Evolutionary conservation across 2,888 invertebrate species (phyloP), one percentile per base, ranked within the genome.

Genomic region (Hemicrepidius hirtus): DNA sequence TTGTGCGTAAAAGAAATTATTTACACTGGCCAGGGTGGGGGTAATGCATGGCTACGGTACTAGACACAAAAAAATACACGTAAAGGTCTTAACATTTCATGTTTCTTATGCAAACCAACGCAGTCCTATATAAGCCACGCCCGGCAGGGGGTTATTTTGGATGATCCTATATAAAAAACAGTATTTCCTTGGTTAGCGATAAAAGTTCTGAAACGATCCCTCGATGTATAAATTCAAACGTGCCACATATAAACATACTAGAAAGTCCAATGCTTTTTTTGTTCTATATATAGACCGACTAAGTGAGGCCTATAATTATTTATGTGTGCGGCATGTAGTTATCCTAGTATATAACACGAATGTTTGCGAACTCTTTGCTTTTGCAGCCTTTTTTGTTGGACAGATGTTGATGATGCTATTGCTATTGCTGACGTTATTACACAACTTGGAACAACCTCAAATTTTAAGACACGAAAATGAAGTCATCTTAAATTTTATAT

Each of bases 251-350:
- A 73, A 76, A 76, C 76, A 71, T 69, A 64, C 55, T 67, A 49
- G 20, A 18, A 50, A 65, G 68, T 63, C 67, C 32, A 44, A 71
- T 73, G 75, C 74, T 78, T 78, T 32, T 68, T 78, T 78, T 76
- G 77, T 78, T 77, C 78, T 78, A 78, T 78, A 78, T 78, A 76
- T 78, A 78, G 78, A 76, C 75, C 68, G 76, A 68, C 77, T 72
- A 75, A 74, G 78, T 76, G 77, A 78, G 77, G 74, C 74, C 74
- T 74, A 71, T 78, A 78, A 78, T 78, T 78, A 78, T 78, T 78
- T 77, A 78, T 77, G 75, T 78, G 74, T 68, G 70, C 70, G 75
- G 73, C 68, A 74, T 75, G 73, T 74, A 74, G 75, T 74, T 74
- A 74, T 72, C 50, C 67, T 40, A 68, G 72, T 72, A 72, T 67